Base-by-base conservation (phyloP, 1,140 invertebrate genomes). In the Eubasilissa regina region DNA sequence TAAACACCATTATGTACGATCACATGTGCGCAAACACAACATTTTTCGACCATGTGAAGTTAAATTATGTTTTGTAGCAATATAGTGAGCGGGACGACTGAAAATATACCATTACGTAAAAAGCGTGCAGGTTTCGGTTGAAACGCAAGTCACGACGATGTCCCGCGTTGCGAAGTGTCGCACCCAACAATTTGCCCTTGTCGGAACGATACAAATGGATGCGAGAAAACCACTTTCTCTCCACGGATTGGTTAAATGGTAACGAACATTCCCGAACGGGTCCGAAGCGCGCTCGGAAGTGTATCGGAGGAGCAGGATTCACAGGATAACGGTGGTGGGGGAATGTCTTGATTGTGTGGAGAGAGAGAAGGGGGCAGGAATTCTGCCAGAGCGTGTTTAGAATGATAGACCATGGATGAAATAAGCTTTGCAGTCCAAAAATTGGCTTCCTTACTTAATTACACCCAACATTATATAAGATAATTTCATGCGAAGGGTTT, bases 31-130 rank as follows among this genome's bases (percentile, higher is more conserved):
- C 35, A 64, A 64, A 64, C 35, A 64, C 10, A 21, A 25, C 58
- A 51, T 64, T 44, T 64, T 64, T 64, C 60, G 19, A 64, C 19
- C 60, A 64, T 64, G 60, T 64, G 60, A 64, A 64, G 19, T 64
- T 58, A 17, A 64, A 64, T 64, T 64, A 64, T 21, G 35, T n/a
- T 19, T 51, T 35, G 25, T 58, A 58, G 17, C 55, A 15, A 58
- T 58, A 11, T 13, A 58, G 25, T 6, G 25, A 19, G 17, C 17
- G 17, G 21, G 21, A 58, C 6, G 55, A 15, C 17, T 21, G 10
- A 15, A 8, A 21, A 56, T 17, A 0, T 58, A 15, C 55, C 55
- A 58, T 10, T 58, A 19, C 9, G 21, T 58, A 8, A 58, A 58
- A 58, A 21, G 55, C 25, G 25, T n/a, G 25, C 25, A 6, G 25